Evolutionary conservation across 2,797 vertebrate genomes (phyloP), one percentile per base, ranked within the genome.

Genomic region (Pterois miles): DNA sequence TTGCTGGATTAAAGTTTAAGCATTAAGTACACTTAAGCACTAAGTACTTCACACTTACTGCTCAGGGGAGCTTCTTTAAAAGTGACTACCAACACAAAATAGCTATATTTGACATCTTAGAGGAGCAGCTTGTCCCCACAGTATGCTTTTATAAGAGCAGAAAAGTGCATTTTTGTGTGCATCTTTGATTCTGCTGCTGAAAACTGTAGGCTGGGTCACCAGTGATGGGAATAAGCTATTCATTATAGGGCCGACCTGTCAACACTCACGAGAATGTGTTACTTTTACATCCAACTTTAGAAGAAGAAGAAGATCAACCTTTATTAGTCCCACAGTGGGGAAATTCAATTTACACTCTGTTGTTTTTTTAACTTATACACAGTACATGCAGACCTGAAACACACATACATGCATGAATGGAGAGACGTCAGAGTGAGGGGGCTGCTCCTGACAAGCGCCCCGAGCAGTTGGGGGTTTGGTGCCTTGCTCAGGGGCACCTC

Each of bases 21-120:
- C 82, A 84, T 84, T 81, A 90, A 84, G 79, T 72, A 86, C 78
- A 88, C 82, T 87, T 90, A 85, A 84, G 78, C 82, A 71, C 36
- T 83, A 83, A 86, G 84, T 80, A 70, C 63, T 90, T 89, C 78
- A 85, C 78, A 83, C 84, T 87, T 58, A 56, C 46, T 63, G 73
- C 88, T 83, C 82, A 36, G 36, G 90, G 85, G 88, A 88, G 50
- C 34, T 76, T 74, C 71, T 87, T 65, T 76, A 84, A 82, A 79
- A 86, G 76, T 85, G 68, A 76, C 38, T 62, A 40, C 46, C 43
- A 74, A 60, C 66, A 67, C 43, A 66, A 73, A 71, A 62, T 77
- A 65, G 68, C 68, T 87, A 60, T 80, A 80, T 80, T 73, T 86
- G 83, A 83, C 80, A 82, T 84, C 63, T 70, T 16, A 48, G 68